These are phyloP conservation scores for Chlorospingus semifuscus DNA, from an alignment of 2,797 vertebrate species.

Conservation along the genomic window DNA sequence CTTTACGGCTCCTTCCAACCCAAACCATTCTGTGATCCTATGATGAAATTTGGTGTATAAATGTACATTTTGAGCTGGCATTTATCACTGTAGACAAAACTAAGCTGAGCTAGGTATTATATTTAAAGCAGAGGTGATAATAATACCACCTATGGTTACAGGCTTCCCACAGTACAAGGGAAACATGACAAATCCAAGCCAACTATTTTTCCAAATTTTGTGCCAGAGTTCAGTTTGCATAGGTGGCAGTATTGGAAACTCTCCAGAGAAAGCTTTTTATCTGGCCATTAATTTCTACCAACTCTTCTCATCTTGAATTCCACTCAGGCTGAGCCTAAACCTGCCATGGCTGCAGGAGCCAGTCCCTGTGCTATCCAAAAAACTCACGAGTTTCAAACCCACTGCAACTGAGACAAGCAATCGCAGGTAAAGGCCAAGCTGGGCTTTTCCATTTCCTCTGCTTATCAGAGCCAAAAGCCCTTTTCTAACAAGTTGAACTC, in stretches of 20 bases:
- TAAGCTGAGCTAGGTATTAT: not conserved
- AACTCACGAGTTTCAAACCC: not conserved
- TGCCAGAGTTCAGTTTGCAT: constrained; percentile 48
- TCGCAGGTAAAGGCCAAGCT: not conserved
- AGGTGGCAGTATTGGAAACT: constrained; percentile 38
- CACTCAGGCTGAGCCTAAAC: not conserved
- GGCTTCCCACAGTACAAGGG: not conserved
- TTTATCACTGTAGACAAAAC: not conserved
- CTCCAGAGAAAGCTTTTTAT: constrained; percentile 45
- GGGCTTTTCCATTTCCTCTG: not conserved
- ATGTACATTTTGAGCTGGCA: not conserved
- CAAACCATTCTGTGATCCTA: not conserved
- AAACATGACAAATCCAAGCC: not conserved
- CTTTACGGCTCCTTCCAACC: not conserved
- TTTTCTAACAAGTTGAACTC: not conserved
- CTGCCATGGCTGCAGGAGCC: not conserved
- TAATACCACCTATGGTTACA: not conserved
- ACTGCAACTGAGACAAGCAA: not conserved
- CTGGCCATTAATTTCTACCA: not conserved
- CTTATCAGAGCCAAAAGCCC: not conserved
- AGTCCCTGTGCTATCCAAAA: not conserved
- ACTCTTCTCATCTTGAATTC: not conserved
- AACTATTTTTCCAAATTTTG: constrained; percentile 16
- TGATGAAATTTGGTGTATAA: not conserved
- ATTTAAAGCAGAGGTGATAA: constrained; percentile 3